A percentile compares a stretch with the other conserved stretches of the same genome.
Evolutionary conservation across 1,140 invertebrate species (phyloP).

Genomic region (Nautilus pompilius): DNA sequence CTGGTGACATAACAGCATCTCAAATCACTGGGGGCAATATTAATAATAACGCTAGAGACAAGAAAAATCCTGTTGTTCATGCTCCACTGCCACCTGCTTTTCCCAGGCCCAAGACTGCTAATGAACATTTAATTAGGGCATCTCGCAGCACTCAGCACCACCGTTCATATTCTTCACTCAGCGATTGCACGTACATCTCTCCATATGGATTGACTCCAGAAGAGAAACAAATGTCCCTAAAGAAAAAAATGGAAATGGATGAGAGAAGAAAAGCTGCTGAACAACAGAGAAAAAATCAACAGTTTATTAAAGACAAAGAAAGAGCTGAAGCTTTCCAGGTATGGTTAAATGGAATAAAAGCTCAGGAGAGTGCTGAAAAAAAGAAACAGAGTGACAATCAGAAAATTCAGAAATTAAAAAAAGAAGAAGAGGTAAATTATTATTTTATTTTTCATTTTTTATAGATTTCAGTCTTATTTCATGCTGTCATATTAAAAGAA

Average conservation of each 20-base stretch:
- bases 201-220: constrained; percentile 41
- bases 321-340: constrained; percentile 30
- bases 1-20: constrained; percentile 35
- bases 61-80: constrained; percentile 14
- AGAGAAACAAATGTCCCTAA: constrained; percentile 25
- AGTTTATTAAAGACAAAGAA: constrained; percentile 17
- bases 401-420: constrained; percentile 20
- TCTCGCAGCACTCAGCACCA: constrained; percentile 6
- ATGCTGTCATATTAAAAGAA: no score
- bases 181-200: constrained; percentile 31
- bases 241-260: constrained; percentile 22
- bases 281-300: neutral
- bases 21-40: constrained; percentile 13
- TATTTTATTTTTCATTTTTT: no score
- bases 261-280: constrained; percentile 22
- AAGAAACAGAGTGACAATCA: constrained; percentile 22
- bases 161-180: constrained; percentile 6
- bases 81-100: no score
- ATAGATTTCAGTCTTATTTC: no score
- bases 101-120: constrained; percentile 8
- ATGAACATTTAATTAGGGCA: neutral
- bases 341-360: constrained; percentile 32
- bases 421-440: constrained; percentile 15
- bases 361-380: constrained; percentile 12
- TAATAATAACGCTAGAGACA: neutral